Base-by-base conservation (phyloP, 2,113 vertebrate species). In the Melanostigma gelatinosum region DNA sequence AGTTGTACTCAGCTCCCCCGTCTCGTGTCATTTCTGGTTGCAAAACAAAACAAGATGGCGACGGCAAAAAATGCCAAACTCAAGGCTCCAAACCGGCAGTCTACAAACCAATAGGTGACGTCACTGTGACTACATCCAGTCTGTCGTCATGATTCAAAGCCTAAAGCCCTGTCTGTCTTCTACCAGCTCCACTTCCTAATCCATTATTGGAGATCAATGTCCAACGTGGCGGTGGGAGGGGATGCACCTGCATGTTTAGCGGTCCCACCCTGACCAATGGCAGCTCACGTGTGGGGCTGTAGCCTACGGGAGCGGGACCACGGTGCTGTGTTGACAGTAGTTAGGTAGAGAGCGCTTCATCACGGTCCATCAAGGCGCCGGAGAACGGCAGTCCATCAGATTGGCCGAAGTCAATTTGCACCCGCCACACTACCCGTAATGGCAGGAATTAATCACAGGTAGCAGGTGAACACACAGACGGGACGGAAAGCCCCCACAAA, bases 141-240 rank as follows among this genome's bases (percentile, higher is more conserved):
- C 29, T 29, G 29, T 29, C 29, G 29, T 29, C 29, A 29, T 29
- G 29, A 29, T 29, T 29, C 29, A 29, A 29, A 29, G 29, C 32
- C 34, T 6, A 34, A 34, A 34, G 34, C 8, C 71, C 79, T 48
- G 34, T 81, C 79, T 61, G 29, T 82, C 82, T 80, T 88, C 84
- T 75, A 65, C 88, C 84, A 82, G 64, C 46, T 57, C 50, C 15
- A 22, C 73, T 91, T 90, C 73, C 81, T 72, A 27, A 72, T 74
- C 69, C 86, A 91, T 89, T 91, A 86, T 76, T 83, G 89, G 83
- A 88, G 73, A 92, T 94, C 93, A 85, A 92, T 91, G 75, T 38
- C 20, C 4, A 57, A 48, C 15, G 44, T 13, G 44, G n/a, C 12
- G 18, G 50, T 11, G 34, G 74, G 54, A 83, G 82, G 73, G 82